A percentile compares a stretch with the other conserved stretches of the same genome.
Conservation (phyloP, 2,113 vertebrate genomes). For the Lepus timidus region DNA sequence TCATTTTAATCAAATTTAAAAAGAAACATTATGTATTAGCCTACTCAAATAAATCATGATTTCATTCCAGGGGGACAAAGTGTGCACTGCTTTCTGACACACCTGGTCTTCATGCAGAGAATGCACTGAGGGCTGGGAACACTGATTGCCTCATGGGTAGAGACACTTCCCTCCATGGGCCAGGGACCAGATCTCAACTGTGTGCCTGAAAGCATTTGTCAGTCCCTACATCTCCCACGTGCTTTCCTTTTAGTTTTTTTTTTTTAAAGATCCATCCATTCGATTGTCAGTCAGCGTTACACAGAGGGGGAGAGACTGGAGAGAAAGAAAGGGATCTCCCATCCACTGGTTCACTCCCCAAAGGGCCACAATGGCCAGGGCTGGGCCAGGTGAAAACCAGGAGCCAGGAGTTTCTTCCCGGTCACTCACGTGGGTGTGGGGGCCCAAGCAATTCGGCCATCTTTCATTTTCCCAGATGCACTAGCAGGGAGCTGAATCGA, state of each 20-base stretch:
- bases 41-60: constrained; percentile 63
- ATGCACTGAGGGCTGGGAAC: not conserved
- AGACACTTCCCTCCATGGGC: not conserved
- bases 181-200: not conserved
- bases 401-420: too few relatives aligned
- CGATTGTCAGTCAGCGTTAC: too few relatives aligned
- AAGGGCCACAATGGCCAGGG: too few relatives aligned
- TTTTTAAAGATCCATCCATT: not conserved
- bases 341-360: too few relatives aligned
- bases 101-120: constrained; percentile 47
- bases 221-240: not conserved
- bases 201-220: not conserved
- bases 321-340: too few relatives aligned
- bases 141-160: not conserved
- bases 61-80: constrained; percentile 47
- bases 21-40: constrained; percentile 58
- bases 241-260: not conserved
- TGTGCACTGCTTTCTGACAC: constrained; percentile 19
- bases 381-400: too few relatives aligned
- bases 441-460: too few relatives aligned
- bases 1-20: constrained; percentile 70
- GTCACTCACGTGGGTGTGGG: too few relatives aligned
- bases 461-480: too few relatives aligned
- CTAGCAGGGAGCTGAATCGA: too few relatives aligned
- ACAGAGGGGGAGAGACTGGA: too few relatives aligned